Base-by-base conservation (phyloP, 2,888 invertebrate genomes). In the Melinaea menophilus region DNA sequence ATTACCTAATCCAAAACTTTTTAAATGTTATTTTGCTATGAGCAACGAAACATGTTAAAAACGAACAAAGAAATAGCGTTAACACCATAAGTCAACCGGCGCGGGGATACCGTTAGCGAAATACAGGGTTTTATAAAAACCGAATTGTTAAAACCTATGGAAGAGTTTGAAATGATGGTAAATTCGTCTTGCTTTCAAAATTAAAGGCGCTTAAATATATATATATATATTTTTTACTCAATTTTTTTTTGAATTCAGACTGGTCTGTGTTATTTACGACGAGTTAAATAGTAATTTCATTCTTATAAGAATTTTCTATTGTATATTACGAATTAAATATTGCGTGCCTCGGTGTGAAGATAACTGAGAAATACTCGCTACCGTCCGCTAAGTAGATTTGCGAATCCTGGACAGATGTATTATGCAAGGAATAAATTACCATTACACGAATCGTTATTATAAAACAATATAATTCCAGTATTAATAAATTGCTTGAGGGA, bases 71-170 rank as follows among this genome's bases (percentile, higher is more conserved):
- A 59, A 64, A 61, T 34, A 58, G 55, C 13, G 61, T 57, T 61
- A 64, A 64, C 55, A 55, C 34, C 9, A 56, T 37, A 55, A 64
- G 55, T 58, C 61, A 61, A 58, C 48, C 55, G 55, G 58, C 48
- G 35, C 45, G 57, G 55, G 58, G 58, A 58, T 54, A 58, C 31
- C 57, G 55, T 58, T 64, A 58, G 55, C 33, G 55, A 46, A 46
- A 61, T 64, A 61, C 61, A 58, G 22, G 60, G 33, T 58, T 60
- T 64, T 61, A 60, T n/a, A 22, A 31, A 51, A 51, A 61, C 55
- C 37, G 54, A 66, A 61, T 57, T 61, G 55, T 59, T 55, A 61
- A 61, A 59, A 55, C 56, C 4, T 12, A 31, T 56, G 33, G 59
- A 61, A 59, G 60, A 48, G 37, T 60, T 58, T 58, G 48, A 31